A percentile compares a stretch with the other conserved stretches of the same genome.
Evolutionary conservation across 2,113 vertebrate species (phyloP).

Genomic region (Hystrix cristata): DNA sequence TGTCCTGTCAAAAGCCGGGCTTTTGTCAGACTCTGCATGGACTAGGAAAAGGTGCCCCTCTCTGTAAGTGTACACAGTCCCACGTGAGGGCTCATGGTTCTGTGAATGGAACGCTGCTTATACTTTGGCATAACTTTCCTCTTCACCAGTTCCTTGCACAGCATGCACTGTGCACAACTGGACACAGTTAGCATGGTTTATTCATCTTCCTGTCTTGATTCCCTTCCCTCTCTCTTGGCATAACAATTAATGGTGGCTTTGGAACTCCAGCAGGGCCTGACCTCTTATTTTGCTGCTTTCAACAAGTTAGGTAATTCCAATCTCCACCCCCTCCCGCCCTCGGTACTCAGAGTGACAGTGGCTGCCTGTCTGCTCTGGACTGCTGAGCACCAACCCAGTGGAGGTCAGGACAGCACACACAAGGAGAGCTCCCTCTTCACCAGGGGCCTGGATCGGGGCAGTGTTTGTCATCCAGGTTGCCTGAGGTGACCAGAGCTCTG

Average conservation of each 20-base stretch:
- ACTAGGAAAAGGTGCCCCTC: background rate
- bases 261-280: background rate
- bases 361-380: background rate
- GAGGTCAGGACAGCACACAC: background rate
- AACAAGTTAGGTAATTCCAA: background rate
- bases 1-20: background rate
- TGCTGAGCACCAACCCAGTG: background rate
- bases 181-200: background rate
- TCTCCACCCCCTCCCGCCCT: background rate
- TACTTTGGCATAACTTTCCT: background rate
- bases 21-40: background rate
- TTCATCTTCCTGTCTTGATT: background rate
- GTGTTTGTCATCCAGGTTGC: background rate
- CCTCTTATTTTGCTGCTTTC: background rate
- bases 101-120: background rate
- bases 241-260: background rate
- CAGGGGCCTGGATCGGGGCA: background rate
- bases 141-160: background rate
- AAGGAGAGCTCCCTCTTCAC: background rate
- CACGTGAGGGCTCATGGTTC: accelerated
- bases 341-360: background rate
- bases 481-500: background rate
- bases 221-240: background rate
- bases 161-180: background rate
- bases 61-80: background rate